phyloP scores from a whole-genome alignment of 2,113 vertebrate species.

The Hystrix cristata region DNA sequence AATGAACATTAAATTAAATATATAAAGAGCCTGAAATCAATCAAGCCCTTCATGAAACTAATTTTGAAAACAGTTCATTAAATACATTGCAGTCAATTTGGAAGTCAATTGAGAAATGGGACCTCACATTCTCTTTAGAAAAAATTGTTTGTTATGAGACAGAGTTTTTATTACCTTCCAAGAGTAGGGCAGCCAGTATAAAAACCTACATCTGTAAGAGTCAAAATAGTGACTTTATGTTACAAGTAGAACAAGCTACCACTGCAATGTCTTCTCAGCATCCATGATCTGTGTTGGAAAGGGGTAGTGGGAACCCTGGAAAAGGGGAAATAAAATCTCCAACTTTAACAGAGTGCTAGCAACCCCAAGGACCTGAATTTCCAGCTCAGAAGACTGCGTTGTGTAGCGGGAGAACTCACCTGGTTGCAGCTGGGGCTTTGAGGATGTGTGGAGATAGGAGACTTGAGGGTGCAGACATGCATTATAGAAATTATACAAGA shows the following conservation, averaged over 20 bases:
- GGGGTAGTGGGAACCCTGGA: neutral
- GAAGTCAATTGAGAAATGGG: constrained; percentile 51
- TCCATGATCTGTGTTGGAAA: neutral
- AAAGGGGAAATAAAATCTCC: neutral
- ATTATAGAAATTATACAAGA: neutral
- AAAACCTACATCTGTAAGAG: neutral
- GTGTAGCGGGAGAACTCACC: neutral
- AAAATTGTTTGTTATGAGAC: neutral
- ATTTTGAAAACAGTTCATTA: constrained; percentile 79
- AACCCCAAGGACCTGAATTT: neutral
- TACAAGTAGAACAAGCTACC: neutral
- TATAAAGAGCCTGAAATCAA: constrained; percentile 71
- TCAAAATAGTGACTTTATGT: neutral
- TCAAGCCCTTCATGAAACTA: constrained; percentile 68
- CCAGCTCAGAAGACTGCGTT: neutral
- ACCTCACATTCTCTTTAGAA: neutral
- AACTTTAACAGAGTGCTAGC: neutral
- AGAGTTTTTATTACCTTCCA: constrained; percentile 15
- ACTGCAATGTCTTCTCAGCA: accelerated
- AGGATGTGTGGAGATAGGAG: neutral
- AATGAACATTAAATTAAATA: constrained; percentile 72
- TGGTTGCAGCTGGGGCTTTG: neutral
- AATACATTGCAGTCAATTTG: constrained; percentile 27
- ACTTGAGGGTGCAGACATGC: neutral
- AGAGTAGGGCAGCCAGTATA: neutral